A percentile compares a stretch with the other conserved stretches of the same genome.
These are phyloP conservation scores for Aythya fuligula DNA, from an alignment of 2,797 vertebrate genomes.

Conservation along the genomic window DNA sequence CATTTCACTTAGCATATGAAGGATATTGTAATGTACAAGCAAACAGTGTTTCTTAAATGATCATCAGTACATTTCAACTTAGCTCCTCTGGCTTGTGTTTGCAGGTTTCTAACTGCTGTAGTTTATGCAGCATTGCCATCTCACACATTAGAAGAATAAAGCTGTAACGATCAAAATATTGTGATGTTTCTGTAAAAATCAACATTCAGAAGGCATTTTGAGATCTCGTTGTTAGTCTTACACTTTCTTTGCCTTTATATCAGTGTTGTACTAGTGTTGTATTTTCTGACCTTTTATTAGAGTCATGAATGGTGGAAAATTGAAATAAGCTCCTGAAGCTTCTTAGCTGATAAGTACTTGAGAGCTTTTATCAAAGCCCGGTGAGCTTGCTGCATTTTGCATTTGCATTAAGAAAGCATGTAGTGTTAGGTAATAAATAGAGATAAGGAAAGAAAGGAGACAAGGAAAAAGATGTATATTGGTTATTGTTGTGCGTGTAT, in stretches of 20 bases:
- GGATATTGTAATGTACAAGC: neutral
- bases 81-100: neutral
- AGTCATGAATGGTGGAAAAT: neutral
- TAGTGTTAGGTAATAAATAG: neutral
- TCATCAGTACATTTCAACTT: neutral
- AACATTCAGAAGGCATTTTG: neutral
- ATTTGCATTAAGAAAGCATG: neutral
- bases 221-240: neutral
- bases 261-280: accelerated
- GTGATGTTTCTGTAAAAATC: neutral
- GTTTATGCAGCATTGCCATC: neutral
- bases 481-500: neutral
- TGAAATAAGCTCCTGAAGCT: neutral
- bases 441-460: neutral
- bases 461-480: neutral
- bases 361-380: neutral
- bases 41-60: neutral
- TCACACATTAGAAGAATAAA: neutral
- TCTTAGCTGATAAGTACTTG: neutral
- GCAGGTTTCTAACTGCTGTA: neutral
- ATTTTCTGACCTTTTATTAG: neutral
- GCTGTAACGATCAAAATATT: neutral
- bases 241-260: neutral
- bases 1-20: neutral
- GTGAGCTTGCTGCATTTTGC: neutral